Evolutionary conservation across 2,888 invertebrate species (phyloP).

Genomic region (Melinaea marsaeus): DNA sequence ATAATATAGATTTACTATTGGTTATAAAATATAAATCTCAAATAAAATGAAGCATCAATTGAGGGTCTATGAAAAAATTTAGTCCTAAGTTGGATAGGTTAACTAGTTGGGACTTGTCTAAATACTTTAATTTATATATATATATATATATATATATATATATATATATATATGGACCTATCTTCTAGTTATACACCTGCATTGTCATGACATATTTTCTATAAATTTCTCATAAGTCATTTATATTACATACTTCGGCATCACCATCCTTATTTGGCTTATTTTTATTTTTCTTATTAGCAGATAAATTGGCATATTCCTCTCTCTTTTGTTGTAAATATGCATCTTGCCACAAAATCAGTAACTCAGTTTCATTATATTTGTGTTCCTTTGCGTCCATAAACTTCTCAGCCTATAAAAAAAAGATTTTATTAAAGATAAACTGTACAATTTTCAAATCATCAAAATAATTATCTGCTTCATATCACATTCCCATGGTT

Average conservation of each 20-base stretch:
- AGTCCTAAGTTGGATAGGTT: no score
- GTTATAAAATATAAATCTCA: no score
- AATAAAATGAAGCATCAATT: no score
- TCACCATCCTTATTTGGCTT: constrained; percentile 68
- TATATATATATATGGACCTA: no score
- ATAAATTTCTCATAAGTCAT: background rate
- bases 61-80: no score
- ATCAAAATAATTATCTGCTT: background rate
- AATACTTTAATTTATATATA: no score
- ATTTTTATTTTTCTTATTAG: constrained; percentile 77
- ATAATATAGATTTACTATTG: no score
- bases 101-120: no score
- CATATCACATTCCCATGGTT: background rate
- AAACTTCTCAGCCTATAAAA: constrained; percentile 83
- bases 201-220: background rate
- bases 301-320: constrained; percentile 70
- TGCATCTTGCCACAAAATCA: constrained; percentile 83
- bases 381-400: constrained; percentile 83
- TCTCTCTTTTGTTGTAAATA: constrained; percentile 83
- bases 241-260: constrained; percentile 44
- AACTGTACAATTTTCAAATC: background rate
- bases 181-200: no score
- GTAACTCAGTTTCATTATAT: constrained; percentile 80
- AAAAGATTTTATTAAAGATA: background rate
- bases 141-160: no score